phyloP scores from a whole-genome alignment of 2,888 invertebrate genomes.

The Andrena dorsata region DNA sequence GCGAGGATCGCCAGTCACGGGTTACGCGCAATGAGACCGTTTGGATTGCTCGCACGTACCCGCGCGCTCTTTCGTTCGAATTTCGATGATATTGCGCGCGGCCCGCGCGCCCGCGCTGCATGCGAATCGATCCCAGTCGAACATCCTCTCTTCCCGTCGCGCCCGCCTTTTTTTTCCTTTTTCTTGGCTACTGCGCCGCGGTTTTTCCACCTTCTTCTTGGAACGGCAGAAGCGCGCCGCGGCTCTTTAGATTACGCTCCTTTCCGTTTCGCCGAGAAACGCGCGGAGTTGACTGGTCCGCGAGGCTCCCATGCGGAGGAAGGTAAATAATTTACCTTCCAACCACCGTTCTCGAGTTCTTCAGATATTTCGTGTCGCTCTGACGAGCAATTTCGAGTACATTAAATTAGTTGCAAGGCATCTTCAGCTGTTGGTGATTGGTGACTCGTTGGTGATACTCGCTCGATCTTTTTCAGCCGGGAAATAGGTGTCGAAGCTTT shows the following conservation, averaged over 20 bases:
- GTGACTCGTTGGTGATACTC: too few species aligned
- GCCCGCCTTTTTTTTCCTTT: slow-evolving; percentile 1
- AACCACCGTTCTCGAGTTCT: not conserved
- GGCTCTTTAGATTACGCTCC: not conserved
- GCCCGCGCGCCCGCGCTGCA: slow-evolving; percentile 40
- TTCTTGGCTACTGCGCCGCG: not conserved
- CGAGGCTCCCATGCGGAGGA: too few species aligned
- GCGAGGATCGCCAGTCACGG: slow-evolving; percentile 38
- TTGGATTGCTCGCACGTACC: slow-evolving; percentile 58
- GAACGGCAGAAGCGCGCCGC: slow-evolving; percentile 12
- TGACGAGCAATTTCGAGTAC: too few species aligned
- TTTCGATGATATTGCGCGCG: slow-evolving; percentile 57
- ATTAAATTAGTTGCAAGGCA: too few species aligned
- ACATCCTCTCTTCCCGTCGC: slow-evolving; percentile 27
- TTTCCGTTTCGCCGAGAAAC: slow-evolving; percentile 3
- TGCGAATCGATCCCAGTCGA: slow-evolving; percentile 41
- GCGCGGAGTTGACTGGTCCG: too few species aligned
- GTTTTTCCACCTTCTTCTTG: slow-evolving; percentile 15
- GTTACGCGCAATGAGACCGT: slow-evolving; percentile 41
- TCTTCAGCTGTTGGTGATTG: too few species aligned
- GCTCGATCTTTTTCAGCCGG: too few species aligned
- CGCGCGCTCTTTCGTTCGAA: slow-evolving; percentile 53
- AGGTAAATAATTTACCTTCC: not conserved
- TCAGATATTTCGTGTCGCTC: too few species aligned
- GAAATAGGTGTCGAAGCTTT: too few species aligned